Evolutionary conservation across 2,888 invertebrate species (phyloP).

Genomic region (Agriopis aurantiaria): DNA sequence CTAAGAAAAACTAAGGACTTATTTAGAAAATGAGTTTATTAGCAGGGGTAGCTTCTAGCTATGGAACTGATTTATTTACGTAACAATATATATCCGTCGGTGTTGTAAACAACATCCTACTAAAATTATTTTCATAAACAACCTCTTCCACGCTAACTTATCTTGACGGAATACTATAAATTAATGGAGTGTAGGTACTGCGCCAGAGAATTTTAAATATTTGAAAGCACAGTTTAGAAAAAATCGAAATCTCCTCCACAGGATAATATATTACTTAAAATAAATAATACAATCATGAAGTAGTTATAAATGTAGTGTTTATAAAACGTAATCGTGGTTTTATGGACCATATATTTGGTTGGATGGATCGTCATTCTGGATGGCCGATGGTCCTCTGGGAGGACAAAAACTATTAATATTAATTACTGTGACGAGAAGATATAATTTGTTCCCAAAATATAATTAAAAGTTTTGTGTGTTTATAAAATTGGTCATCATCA

Average conservation of each 20-base stretch:
- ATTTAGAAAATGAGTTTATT: too few species aligned
- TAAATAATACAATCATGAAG: slow-evolving; percentile 86
- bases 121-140: slow-evolving; percentile 26
- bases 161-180: slow-evolving; percentile 76
- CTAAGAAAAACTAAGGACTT: too few species aligned
- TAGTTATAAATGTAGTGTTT: slow-evolving; percentile 86
- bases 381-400: slow-evolving; percentile 41
- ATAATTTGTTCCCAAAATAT: slow-evolving; percentile 52
- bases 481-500: slow-evolving; percentile 49
- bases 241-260: slow-evolving; percentile 79
- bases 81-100: too few species aligned
- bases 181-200: slow-evolving; percentile 83
- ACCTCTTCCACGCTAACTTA: slow-evolving; percentile 60
- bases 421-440: slow-evolving; percentile 65
- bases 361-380: slow-evolving; percentile 54
- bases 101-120: too few species aligned
- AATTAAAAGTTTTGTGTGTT: slow-evolving; percentile 60
- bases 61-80: too few species aligned
- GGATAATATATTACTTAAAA: slow-evolving; percentile 85
- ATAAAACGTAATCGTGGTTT: slow-evolving; percentile 83
- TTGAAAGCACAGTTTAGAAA: slow-evolving; percentile 84
- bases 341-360: slow-evolving; percentile 79
- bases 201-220: slow-evolving; percentile 85
- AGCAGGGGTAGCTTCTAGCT: too few species aligned
- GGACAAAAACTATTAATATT: slow-evolving; percentile 67